Base-by-base conservation (phyloP, 2,113 vertebrate genomes). In the Cromileptes altivelis region DNA sequence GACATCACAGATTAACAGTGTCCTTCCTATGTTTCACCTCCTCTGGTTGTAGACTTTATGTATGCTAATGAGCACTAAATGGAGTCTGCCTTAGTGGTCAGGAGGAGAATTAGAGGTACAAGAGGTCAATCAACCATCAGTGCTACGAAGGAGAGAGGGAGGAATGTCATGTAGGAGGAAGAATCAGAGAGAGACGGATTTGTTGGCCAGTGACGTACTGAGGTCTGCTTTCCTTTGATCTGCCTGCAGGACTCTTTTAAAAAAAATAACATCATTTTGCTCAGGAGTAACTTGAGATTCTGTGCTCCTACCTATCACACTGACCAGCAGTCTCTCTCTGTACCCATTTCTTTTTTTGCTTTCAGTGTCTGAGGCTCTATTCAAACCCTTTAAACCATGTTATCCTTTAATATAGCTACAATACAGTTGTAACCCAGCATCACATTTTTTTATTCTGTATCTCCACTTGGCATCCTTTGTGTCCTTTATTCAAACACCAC, bases 21-120 rank as follows among this genome's bases (percentile, higher is more conserved):
- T 82, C 56, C 25, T 64, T 79, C 53, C 42, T 30, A 56, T 18
- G 15, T 80, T 73, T 85, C 76, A 81, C 56, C 53, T 77, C 82
- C 70, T 79, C 61, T 73, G 55, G 57, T 58, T 71, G 68, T 80
- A 75, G 69, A 84, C 78, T 72, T 84, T 27, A 33, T 70, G 79
- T 75, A 85, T 91, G 57, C 84, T 86, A 85, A 88, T 82, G 72
- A 76, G 63, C 23, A 30, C 67, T 63, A 65, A 85, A 80, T 67
- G 64, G 70, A 82, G 75, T 75, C 63, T 70, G 75, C 60, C 30
- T 70, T 15, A 77, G 70, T 64, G 64, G 49, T 81, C 37, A 50
- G 73, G 27, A 57, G 50, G 53, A 81, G 86, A 84, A 82, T 77
- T 42, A 77, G 61, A 57, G 33, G 25, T 17, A 80, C 56, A 25